Percentiles rank a stretch among this genome's conserved stretches.
Conservation (phyloP, 2,797 vertebrate species). For the Pteropus rufus region DNA sequence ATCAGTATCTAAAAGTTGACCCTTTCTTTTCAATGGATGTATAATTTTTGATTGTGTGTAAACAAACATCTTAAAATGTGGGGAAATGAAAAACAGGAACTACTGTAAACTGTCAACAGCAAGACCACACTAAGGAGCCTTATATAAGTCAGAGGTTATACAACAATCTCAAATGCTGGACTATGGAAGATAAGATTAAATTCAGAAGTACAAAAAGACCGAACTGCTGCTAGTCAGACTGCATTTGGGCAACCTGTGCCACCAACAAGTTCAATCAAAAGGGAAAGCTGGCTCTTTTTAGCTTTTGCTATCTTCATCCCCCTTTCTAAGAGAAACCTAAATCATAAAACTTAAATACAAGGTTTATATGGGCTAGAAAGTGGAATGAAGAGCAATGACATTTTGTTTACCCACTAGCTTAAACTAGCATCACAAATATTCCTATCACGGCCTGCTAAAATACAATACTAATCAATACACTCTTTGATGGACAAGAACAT, state of each 20-base stretch:
- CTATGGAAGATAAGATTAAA: neutral
- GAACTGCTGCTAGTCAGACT: neutral
- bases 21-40: conserved; percentile 9
- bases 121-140: neutral
- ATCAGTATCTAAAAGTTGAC: neutral
- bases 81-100: neutral
- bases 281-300: neutral
- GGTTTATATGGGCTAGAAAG: neutral
- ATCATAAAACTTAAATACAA: conserved; percentile 2
- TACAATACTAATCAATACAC: neutral
- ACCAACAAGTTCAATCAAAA: neutral
- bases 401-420: neutral
- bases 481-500: neutral
- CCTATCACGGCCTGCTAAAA: neutral
- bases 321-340: conserved; percentile 19
- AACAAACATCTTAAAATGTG: neutral
- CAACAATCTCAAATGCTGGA: neutral
- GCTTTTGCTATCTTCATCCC: neutral
- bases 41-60: neutral
- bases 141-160: neutral
- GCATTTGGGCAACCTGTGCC: neutral
- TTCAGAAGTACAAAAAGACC: neutral
- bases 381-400: conserved; percentile 11
- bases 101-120: neutral
- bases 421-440: neutral